Percentiles rank a stretch among this genome's conserved stretches.
These are phyloP conservation scores for Trissolcus brochymenae DNA, from an alignment of 2,888 invertebrate genomes.

Conservation along the genomic window DNA sequence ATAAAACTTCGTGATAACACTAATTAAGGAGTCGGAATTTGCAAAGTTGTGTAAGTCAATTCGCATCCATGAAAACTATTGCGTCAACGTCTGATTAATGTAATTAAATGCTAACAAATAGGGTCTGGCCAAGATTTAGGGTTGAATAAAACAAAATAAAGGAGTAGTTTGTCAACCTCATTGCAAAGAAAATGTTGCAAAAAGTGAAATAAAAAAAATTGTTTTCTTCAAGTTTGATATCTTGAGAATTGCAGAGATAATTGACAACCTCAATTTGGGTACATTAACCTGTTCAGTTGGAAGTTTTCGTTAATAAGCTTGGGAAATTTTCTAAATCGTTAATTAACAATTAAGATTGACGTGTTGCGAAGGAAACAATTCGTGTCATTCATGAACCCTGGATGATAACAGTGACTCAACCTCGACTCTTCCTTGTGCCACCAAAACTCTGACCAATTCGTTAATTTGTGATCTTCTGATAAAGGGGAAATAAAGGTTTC, in stretches of 20 bases:
- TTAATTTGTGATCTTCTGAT: no score
- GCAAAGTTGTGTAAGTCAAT: slow-evolving; percentile 22
- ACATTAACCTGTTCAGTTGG: slow-evolving; percentile 41
- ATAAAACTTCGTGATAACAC: slow-evolving; percentile 7
- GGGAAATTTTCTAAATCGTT: neutral
- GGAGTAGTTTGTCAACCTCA: no score
- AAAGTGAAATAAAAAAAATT: neutral
- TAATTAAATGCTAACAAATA: slow-evolving; percentile 30
- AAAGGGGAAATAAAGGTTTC: no score
- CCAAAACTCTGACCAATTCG: no score
- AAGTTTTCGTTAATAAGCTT: slow-evolving; percentile 27
- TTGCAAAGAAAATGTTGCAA: neutral
- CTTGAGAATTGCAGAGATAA: slow-evolving; percentile 3
- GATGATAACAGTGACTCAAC: no score
- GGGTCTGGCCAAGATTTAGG: neutral
- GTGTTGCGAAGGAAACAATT: neutral
- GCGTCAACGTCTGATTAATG: slow-evolving; percentile 26
- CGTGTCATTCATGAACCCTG: no score
- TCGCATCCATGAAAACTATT: slow-evolving; percentile 26
- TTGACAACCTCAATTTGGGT: slow-evolving; percentile 33
- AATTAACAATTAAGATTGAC: slow-evolving; percentile 31
- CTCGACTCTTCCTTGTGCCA: no score
- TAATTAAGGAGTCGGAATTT: slow-evolving; percentile 26
- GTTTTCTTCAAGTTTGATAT: neutral
- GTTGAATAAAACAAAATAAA: no score